Conservation (phyloP, 2,888 invertebrate genomes). For the Cosmopolites sordidus region DNA sequence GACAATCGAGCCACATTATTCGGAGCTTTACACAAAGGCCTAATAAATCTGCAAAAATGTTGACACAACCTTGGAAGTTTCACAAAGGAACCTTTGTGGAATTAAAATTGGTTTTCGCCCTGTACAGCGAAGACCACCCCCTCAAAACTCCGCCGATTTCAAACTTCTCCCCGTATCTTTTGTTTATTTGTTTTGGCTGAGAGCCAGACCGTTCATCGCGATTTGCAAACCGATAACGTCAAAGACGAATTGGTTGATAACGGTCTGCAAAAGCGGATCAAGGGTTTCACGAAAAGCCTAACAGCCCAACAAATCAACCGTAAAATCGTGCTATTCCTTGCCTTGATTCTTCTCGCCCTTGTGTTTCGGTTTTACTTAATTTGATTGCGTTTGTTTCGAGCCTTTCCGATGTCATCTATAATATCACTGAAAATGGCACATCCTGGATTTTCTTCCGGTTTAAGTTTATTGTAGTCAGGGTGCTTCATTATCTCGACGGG, state of each 20-base stretch:
- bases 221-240: constrained; percentile 14
- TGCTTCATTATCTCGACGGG: too few species aligned
- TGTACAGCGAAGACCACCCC: background rate
- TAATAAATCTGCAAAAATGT: too few species aligned
- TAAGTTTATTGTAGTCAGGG: too few species aligned
- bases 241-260: constrained; percentile 17
- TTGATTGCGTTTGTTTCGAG: constrained; percentile 16
- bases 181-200: constrained; percentile 11
- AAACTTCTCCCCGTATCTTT: constrained; percentile 2
- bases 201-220: constrained; percentile 5
- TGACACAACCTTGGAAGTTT: too few species aligned
- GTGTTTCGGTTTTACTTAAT: constrained; percentile 18
- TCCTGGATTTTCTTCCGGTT: too few species aligned
- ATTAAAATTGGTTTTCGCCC: constrained; percentile 1
- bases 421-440: too few species aligned
- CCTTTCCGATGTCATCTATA: too few species aligned
- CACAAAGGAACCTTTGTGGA: background rate
- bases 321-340: constrained; percentile 15
- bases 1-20: too few species aligned
- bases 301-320: constrained; percentile 20
- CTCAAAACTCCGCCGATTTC: background rate
- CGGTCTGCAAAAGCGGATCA: constrained; percentile 16
- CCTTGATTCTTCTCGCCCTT: constrained; percentile 8
- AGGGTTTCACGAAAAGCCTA: constrained; percentile 13
- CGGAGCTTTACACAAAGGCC: too few species aligned